A percentile compares a stretch with the other conserved stretches of the same genome.
phyloP scores from a whole-genome alignment of 2,797 vertebrate genomes.

The Coracias cyanogaster region DNA sequence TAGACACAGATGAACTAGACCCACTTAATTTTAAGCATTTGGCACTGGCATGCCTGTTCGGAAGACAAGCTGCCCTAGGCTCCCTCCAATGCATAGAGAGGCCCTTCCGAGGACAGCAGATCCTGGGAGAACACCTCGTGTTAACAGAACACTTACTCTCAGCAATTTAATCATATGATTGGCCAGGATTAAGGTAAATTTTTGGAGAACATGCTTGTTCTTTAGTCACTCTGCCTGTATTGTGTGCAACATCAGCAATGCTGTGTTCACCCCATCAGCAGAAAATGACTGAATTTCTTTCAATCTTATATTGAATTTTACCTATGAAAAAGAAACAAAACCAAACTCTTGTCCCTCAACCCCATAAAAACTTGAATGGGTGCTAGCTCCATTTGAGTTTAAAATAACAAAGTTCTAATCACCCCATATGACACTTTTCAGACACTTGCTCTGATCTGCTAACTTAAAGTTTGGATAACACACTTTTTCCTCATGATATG shows the following conservation, averaged over 20 bases:
- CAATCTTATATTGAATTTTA: not conserved
- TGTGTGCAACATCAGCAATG: not conserved
- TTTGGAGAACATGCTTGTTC: not conserved
- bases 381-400: not conserved
- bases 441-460: not conserved
- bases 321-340: not conserved
- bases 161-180: not conserved
- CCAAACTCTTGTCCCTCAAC: not conserved
- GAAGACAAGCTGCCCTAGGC: not conserved
- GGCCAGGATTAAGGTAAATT: not conserved
- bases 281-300: not conserved
- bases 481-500: not conserved
- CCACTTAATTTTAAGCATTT: not conserved
- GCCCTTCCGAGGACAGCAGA: not conserved
- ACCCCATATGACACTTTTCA: not conserved
- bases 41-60: accelerated
- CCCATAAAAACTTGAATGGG: not conserved
- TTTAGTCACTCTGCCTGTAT: not conserved
- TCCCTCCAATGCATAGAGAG: not conserved
- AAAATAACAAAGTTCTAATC: not conserved
- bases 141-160: not conserved
- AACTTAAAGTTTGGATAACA: not conserved
- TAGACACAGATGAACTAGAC: not conserved
- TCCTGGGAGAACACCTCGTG: not conserved
- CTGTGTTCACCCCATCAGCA: not conserved